phyloP scores from a whole-genome alignment of 2,797 vertebrate genomes.

The Lates japonicus region DNA sequence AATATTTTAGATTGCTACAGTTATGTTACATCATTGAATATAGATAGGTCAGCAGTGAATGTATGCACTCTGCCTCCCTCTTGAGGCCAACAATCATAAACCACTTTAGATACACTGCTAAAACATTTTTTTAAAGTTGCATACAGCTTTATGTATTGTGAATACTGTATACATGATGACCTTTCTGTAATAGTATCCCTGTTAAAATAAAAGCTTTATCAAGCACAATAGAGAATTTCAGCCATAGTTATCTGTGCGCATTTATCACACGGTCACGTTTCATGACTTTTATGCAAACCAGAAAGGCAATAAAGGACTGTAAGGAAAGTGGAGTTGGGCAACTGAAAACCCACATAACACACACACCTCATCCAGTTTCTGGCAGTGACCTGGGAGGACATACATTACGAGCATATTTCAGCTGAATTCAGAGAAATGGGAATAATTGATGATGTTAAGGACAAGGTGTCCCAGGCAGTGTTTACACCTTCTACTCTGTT shows the following conservation, averaged over 20 bases:
- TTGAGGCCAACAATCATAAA: not conserved
- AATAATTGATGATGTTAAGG: conserved; percentile 53
- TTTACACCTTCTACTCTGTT: conserved; percentile 67
- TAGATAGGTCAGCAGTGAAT: not conserved
- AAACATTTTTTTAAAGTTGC: not conserved
- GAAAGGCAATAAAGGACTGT: not conserved
- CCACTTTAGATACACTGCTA: not conserved
- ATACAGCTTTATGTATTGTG: not conserved
- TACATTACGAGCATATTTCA: not conserved
- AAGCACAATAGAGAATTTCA: not conserved
- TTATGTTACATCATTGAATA: not conserved
- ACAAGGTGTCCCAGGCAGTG: conserved; percentile 56
- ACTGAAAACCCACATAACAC: conserved; percentile 6
- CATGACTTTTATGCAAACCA: conserved; percentile 67
- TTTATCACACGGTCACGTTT: not conserved
- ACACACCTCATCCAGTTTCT: not conserved
- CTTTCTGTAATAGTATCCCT: not conserved
- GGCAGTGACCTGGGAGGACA: conserved; percentile 20
- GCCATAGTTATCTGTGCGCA: not conserved
- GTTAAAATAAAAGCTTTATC: not conserved
- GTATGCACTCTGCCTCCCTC: conserved; percentile 9
- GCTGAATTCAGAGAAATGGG: conserved; percentile 55
- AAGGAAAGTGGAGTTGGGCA: conserved; percentile 5
- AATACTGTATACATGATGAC: not conserved
- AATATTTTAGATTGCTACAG: not conserved